A percentile compares a stretch with the other conserved stretches of the same genome.
Conservation (phyloP, 35 echinoderm and acorn worm species). For the Heliocidaris tuberculata region DNA sequence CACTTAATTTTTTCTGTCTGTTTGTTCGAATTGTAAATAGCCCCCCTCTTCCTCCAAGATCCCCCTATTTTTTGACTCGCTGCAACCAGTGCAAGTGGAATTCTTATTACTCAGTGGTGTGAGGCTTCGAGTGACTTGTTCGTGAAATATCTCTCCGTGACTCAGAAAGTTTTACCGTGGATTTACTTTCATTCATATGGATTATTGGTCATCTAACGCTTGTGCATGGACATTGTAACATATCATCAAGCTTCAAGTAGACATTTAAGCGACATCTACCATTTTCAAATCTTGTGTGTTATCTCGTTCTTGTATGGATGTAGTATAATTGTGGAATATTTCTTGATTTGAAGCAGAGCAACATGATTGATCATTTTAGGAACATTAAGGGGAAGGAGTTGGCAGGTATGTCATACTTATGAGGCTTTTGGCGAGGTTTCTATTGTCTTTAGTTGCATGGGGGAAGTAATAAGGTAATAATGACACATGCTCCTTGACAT, state of each 20-base stretch:
- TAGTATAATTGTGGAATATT: conserved; percentile 28
- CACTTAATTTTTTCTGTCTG: background rate
- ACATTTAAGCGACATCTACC: background rate
- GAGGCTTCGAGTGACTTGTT: conserved; percentile 14
- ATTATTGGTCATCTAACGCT: background rate
- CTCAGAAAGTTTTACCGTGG: conserved; percentile 11
- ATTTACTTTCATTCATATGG: background rate
- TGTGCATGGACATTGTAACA: conserved; percentile 5
- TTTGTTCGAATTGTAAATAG: conserved; percentile 36
- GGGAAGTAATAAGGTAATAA: background rate
- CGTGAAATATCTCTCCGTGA: background rate
- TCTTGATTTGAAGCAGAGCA: background rate
- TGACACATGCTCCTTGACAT: background rate
- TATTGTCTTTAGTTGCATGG: background rate
- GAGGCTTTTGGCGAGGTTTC: background rate
- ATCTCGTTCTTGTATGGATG: background rate
- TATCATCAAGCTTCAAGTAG: background rate
- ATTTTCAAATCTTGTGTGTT: background rate
- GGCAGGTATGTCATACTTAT: conserved; percentile 37
- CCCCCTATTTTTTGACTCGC: conserved; percentile 23
- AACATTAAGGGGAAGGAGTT: conserved; percentile 48
- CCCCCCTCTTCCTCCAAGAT: background rate
- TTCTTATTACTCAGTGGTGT: background rate
- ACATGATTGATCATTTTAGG: conserved; percentile 27
- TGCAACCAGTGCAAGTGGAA: conserved; percentile 13